Conservation (phyloP, 2,797 vertebrate species). For the Chelon auratus region DNA sequence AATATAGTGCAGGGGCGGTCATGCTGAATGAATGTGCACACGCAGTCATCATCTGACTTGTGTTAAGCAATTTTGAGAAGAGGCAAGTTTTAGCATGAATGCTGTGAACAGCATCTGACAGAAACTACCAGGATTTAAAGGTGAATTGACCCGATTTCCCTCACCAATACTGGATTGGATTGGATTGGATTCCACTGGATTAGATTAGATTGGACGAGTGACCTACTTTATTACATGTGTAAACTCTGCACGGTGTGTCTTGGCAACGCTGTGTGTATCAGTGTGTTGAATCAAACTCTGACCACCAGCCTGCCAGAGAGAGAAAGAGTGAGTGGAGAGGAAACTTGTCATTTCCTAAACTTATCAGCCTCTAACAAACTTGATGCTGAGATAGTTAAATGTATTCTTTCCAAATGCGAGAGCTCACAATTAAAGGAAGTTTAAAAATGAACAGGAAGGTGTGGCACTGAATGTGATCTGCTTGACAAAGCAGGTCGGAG, state of each 20-base stretch:
- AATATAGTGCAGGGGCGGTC: not conserved
- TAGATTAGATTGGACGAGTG: constrained; percentile 28
- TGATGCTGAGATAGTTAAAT: not conserved
- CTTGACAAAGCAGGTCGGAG: constrained; percentile 7
- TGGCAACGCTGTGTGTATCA: constrained; percentile 34
- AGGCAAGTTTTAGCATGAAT: constrained; percentile 22
- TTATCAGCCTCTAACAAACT: constrained; percentile 9
- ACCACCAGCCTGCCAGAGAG: constrained; percentile 21
- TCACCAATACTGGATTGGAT: not conserved
- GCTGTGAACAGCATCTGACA: constrained; percentile 14
- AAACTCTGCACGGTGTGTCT: constrained; percentile 15
- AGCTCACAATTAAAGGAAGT: constrained; percentile 31
- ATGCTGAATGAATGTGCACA: not conserved
- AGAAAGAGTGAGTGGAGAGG: not conserved
- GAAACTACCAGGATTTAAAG: constrained; percentile 4
- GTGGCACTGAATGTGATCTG: not conserved
- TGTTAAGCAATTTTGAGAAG: constrained; percentile 13
- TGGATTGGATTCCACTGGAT: not conserved
- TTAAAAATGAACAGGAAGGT: constrained; percentile 5
- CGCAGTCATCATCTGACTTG: constrained; percentile 31
- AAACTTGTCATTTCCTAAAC: constrained; percentile 7
- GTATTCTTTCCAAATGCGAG: not conserved
- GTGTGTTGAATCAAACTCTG: constrained; percentile 43
- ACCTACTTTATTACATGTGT: constrained; percentile 49
- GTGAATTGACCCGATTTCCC: constrained; percentile 35